These are phyloP conservation scores for Promerops cafer DNA, from an alignment of 2,113 vertebrate genomes.

Conservation along the genomic window DNA sequence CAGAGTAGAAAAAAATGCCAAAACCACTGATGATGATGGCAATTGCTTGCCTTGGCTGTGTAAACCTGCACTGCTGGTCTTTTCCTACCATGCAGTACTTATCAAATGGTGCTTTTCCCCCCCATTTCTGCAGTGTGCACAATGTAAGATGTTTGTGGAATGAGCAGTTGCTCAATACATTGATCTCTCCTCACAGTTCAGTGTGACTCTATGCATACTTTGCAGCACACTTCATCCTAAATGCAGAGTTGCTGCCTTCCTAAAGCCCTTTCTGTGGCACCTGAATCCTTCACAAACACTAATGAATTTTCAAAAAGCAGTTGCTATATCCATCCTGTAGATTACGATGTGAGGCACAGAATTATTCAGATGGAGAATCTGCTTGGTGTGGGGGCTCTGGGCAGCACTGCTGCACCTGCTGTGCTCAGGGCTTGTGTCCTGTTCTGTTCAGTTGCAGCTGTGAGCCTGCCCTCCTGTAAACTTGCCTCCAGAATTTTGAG, in stretches of 20 bases:
- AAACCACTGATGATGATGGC: not conserved
- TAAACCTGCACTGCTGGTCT: not conserved
- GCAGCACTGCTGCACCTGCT: not conserved
- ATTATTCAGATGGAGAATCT: not conserved
- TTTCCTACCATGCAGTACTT: not conserved
- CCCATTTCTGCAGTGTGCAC: not conserved
- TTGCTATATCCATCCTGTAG: not conserved
- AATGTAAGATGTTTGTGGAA: not conserved
- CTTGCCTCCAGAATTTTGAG: not conserved
- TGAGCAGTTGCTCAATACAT: not conserved
- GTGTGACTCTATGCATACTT: not conserved
- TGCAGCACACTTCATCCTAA: not conserved
- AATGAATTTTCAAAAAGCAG: not conserved
- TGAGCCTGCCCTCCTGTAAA: not conserved
- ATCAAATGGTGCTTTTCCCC: not conserved
- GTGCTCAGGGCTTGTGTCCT: not conserved
- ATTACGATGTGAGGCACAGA: not conserved
- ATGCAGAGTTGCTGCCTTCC: not conserved
- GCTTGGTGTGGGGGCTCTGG: not conserved
- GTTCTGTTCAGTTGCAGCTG: not conserved
- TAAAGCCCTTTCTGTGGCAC: not conserved
- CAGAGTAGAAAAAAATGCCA: not conserved
- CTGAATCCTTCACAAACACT: not conserved
- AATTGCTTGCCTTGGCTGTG: not conserved
- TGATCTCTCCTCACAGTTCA: not conserved